phyloP scores from a whole-genome alignment of 2,113 vertebrate genomes.

The Merops nubicus region DNA sequence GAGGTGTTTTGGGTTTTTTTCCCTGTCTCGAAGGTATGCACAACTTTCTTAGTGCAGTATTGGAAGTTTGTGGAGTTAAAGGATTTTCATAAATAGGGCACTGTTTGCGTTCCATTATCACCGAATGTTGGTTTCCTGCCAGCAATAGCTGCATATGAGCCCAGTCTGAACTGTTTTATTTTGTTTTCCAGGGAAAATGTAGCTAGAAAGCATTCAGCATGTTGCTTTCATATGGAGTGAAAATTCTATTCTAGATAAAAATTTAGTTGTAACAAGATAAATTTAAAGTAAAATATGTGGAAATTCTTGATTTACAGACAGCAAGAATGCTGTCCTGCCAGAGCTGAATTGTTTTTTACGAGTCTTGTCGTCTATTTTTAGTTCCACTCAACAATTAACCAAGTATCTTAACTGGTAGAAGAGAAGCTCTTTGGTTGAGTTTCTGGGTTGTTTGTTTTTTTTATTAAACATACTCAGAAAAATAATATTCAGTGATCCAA shows the following conservation, averaged over 20 bases:
- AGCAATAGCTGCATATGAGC: background rate
- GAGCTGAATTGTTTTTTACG: background rate
- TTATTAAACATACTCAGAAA: background rate
- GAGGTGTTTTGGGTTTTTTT: background rate
- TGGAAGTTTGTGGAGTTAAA: background rate
- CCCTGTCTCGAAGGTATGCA: background rate
- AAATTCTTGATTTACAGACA: background rate
- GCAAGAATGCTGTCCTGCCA: rapidly evolving
- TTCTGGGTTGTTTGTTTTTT: background rate
- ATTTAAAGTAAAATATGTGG: background rate
- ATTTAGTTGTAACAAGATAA: background rate
- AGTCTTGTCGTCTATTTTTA: background rate
- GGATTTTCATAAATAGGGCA: too few species aligned
- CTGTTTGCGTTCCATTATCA: background rate
- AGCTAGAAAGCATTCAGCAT: background rate
- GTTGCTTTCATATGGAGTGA: background rate
- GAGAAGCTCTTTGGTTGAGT: background rate
- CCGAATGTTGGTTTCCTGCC: background rate
- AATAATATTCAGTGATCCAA: background rate
- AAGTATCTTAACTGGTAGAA: background rate
- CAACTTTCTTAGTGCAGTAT: background rate
- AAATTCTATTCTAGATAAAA: background rate
- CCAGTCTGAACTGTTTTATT: background rate
- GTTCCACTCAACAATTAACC: background rate
- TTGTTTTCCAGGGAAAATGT: background rate